A percentile compares a stretch with the other conserved stretches of the same genome.
Evolutionary conservation across 2,113 vertebrate species (phyloP).

Genomic region (Cyprinodon brontotheroides): DNA sequence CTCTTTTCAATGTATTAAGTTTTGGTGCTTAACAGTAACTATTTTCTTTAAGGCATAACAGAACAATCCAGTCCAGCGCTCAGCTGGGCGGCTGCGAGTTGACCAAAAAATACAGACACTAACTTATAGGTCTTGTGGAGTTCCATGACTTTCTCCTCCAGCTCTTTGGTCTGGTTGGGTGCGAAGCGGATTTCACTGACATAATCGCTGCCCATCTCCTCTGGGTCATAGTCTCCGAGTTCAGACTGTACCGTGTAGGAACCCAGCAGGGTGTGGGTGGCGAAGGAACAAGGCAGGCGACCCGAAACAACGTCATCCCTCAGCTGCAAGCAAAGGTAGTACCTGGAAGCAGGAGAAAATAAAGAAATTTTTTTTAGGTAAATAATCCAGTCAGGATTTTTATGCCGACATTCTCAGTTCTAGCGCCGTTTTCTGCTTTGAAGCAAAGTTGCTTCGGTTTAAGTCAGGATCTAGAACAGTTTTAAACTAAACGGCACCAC

Average conservation of each 20-base stretch:
- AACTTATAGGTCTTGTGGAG: constrained; percentile 97
- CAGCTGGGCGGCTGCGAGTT: too few species aligned
- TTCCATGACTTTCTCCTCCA: constrained; percentile 95
- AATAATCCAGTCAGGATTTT: not conserved
- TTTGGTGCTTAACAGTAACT: not conserved
- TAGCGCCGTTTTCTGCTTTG: not conserved
- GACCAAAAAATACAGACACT: constrained; percentile 26
- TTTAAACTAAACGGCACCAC: not conserved
- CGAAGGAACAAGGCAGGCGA: constrained; percentile 94
- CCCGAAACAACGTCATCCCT: constrained; percentile 93
- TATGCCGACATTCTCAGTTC: not conserved
- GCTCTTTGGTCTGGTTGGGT: constrained; percentile 93
- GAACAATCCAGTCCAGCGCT: not conserved
- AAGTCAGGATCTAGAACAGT: not conserved
- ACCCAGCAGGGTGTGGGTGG: constrained; percentile 91
- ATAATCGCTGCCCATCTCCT: constrained; percentile 88
- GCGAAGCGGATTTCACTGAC: constrained; percentile 92
- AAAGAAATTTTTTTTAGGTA: not conserved
- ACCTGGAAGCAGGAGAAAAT: constrained; percentile 75
- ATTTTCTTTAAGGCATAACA: not conserved
- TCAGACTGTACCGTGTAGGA: constrained; percentile 95
- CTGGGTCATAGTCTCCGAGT: constrained; percentile 92
- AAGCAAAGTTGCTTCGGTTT: not conserved
- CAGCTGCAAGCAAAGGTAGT: constrained; percentile 95
- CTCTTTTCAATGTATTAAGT: not conserved